Evolutionary conservation across 2,113 vertebrate species (phyloP), one percentile per base, ranked within the genome.

Genomic region (Plecturocebus donacophilus): DNA sequence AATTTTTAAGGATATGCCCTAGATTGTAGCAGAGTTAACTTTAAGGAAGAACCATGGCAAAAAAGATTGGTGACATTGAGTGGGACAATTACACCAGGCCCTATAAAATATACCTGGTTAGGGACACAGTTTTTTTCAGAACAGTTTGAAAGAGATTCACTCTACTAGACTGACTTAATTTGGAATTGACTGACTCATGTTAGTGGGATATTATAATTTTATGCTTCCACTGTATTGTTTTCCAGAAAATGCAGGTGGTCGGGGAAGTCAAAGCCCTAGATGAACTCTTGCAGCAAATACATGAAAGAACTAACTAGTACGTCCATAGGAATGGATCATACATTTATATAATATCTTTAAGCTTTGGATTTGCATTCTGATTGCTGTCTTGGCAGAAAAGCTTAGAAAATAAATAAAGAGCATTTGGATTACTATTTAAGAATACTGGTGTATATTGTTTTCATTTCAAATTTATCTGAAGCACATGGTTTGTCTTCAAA

Each of bases 401-500:
- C 32, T 76, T 88, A 76, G 32, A 90, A 30, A 71, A 86, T 82
- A 80, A 82, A 87, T 17, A 54, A 77, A 87, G 20, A 88, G 3
- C 12, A 1, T 94, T 92, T 96, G 35, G 8, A 70, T 66, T 87
- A 19, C 11, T 94, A 49, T 80, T 96, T 93, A 97, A 85, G 30
- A 84, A 96, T 75, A 91, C 16, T 45, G 1, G 14, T 94, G 47
- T 80, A 54, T 66, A 10, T 23, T 86, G 17, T 77, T 96, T 96
- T 66, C 11, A 82, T 79, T 92, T 97, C 32, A 91, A 70, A 66
- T 85, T 89, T 56, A 92, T 84, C 38, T 56, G 81, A 90, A 81
- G 30, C 14, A n/a, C 71, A 66, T 76, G 94, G 3, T 86, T 93
- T 77, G 58, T 56, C 35, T 87, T 80, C 52, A 45, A 77, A 95